These are phyloP conservation scores for Grus americana DNA, from an alignment of 2,113 vertebrate genomes.

Conservation along the genomic window DNA sequence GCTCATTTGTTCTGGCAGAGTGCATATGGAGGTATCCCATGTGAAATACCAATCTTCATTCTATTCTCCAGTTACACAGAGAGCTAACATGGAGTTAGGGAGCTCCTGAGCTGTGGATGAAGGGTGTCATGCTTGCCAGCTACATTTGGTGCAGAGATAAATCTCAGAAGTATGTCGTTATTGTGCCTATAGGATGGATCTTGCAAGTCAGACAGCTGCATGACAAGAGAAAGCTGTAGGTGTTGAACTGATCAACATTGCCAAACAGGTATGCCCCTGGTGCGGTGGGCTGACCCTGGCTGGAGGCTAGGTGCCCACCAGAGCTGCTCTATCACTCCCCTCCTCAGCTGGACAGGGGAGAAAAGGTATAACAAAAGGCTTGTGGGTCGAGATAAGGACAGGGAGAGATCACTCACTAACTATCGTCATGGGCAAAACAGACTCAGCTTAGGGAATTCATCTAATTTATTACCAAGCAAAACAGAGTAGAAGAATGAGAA, in stretches of 20 bases:
- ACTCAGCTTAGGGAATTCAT: too few relatives aligned
- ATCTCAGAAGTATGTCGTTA: not conserved
- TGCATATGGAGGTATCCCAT: not conserved
- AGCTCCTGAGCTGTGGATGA: not conserved
- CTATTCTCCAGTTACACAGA: not conserved
- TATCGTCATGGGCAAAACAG: too few relatives aligned
- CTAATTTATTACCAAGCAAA: too few relatives aligned
- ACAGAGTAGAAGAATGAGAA: too few relatives aligned
- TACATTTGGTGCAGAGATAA: not conserved
- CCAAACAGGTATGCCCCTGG: not conserved
- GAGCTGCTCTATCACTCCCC: too few relatives aligned
- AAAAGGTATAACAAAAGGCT: too few relatives aligned
- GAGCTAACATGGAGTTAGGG: not conserved
- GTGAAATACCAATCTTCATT: not conserved
- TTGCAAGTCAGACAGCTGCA: not conserved
- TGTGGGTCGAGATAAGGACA: too few relatives aligned
- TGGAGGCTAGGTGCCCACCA: too few relatives aligned
- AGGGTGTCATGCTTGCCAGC: not conserved
- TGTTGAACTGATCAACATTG: not conserved
- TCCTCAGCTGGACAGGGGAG: too few relatives aligned
- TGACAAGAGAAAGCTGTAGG: not conserved
- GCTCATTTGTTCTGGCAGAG: not conserved
- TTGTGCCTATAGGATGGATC: not conserved
- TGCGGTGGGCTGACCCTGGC: too few relatives aligned
- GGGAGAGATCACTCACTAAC: too few relatives aligned